Conservation (phyloP, 2,113 vertebrate species). For the Nannobrachium achirus region DNA sequence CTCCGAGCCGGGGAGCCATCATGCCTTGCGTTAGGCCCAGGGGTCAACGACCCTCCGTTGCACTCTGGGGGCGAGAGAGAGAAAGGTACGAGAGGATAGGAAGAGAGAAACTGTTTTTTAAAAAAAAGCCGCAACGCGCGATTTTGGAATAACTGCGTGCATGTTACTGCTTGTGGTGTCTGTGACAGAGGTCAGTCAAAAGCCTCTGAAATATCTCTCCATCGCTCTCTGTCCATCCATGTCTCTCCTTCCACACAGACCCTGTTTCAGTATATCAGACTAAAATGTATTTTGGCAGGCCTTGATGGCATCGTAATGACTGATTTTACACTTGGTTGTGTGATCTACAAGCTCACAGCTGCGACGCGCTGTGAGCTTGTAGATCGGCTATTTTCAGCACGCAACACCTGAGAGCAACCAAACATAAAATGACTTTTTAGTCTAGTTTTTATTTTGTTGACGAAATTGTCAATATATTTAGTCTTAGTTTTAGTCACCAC, state of each 20-base stretch:
- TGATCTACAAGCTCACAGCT: too few species aligned
- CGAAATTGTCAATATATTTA: too few species aligned
- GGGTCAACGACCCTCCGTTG: slow-evolving; percentile 89
- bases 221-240: slow-evolving; percentile 37
- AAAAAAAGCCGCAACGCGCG: slow-evolving; percentile 26
- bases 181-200: slow-evolving; percentile 66
- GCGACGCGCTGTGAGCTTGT: too few species aligned
- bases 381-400: too few species aligned
- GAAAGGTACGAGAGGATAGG: slow-evolving; percentile 4
- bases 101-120: slow-evolving; percentile 2
- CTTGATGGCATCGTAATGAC: too few species aligned
- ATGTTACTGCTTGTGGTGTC: slow-evolving; percentile 56
- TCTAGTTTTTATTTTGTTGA: too few species aligned
- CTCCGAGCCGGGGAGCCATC: slow-evolving; percentile 87
- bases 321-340: too few species aligned
- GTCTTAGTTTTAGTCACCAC: too few species aligned
- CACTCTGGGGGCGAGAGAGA: slow-evolving; percentile 49
- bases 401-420: too few species aligned
- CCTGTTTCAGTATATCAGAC: too few species aligned
- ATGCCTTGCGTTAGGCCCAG: slow-evolving; percentile 86
- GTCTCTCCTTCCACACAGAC: slow-evolving; percentile 8
- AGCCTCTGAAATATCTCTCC: slow-evolving; percentile 65
- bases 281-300: too few species aligned
- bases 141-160: slow-evolving; percentile 33
- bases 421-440: too few species aligned